Percentiles rank a stretch among this genome's conserved stretches.
These are phyloP conservation scores for Dascyllus trimaculatus DNA, from an alignment of 2,113 vertebrate species.

Conservation along the genomic window DNA sequence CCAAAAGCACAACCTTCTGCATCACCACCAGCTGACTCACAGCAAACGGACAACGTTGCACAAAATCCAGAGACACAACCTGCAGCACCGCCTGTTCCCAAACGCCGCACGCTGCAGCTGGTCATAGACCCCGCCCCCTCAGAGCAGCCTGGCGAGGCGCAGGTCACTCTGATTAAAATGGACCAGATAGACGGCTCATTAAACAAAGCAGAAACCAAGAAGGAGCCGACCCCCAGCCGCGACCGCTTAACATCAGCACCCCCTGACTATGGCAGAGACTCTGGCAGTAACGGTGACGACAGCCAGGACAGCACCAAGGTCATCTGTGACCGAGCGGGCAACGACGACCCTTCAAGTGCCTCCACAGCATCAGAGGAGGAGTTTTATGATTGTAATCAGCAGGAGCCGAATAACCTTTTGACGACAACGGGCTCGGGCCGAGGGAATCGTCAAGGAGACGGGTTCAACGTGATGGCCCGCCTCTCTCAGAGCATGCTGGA, in stretches of 20 bases:
- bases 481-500: slow-evolving; percentile 87
- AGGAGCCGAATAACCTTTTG: slow-evolving; percentile 40
- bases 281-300: slow-evolving; percentile 57
- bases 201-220: not conserved
- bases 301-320: slow-evolving; percentile 80
- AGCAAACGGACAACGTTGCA: slow-evolving; percentile 17
- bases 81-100: slow-evolving; percentile 85
- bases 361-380: slow-evolving; percentile 92
- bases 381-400: slow-evolving; percentile 84
- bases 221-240: not conserved
- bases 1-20: slow-evolving; percentile 1
- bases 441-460: slow-evolving; percentile 61
- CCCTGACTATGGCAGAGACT: slow-evolving; percentile 31
- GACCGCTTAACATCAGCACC: slow-evolving; percentile 12
- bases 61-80: slow-evolving; percentile 28
- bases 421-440: slow-evolving; percentile 63
- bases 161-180: slow-evolving; percentile 76
- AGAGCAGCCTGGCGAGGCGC: slow-evolving; percentile 49
- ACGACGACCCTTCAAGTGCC: slow-evolving; percentile 79
- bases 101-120: slow-evolving; percentile 89
- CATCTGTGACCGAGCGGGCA: slow-evolving; percentile 64
- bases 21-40: slow-evolving; percentile 30
- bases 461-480: slow-evolving; percentile 85
- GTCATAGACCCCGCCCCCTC: slow-evolving; percentile 60
- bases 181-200: slow-evolving; percentile 30